Conservation (phyloP, 2,888 invertebrate genomes). For the Polymixis flavicincta region DNA sequence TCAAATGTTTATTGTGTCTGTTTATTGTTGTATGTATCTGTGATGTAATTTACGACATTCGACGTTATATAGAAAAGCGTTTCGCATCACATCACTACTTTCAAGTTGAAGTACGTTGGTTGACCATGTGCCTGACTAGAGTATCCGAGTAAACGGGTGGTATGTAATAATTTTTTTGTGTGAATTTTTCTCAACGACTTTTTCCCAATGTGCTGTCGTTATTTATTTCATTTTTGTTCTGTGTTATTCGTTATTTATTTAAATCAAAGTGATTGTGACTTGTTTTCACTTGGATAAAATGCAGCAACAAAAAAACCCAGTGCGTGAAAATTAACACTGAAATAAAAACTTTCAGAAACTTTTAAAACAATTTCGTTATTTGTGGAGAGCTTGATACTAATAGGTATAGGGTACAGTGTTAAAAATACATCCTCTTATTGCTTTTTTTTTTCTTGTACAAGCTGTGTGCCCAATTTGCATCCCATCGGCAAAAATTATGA, state of each 20-base stretch:
- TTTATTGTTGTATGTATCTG: slow-evolving; percentile 69
- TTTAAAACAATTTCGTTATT: not conserved
- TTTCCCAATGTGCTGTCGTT: slow-evolving; percentile 7
- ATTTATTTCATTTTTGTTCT: not conserved
- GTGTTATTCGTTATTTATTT: slow-evolving; percentile 4
- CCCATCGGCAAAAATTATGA: no score
- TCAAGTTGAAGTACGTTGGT: slow-evolving; percentile 63
- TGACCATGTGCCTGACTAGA: slow-evolving; percentile 60
- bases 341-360: not conserved
- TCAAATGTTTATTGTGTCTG: slow-evolving; percentile 73
- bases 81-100: slow-evolving; percentile 59
- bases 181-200: not conserved
- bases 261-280: no score
- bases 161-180: slow-evolving; percentile 49
- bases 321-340: not conserved
- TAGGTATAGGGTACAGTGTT: not conserved
- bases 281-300: no score
- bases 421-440: not conserved
- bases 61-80: slow-evolving; percentile 64
- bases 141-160: slow-evolving; percentile 38
- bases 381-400: not conserved
- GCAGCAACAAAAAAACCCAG: no score
- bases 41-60: slow-evolving; percentile 71
- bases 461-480: not conserved
- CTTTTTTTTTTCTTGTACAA: not conserved